Evolutionary conservation across 2,113 vertebrate species (phyloP).

Genomic region (Anguilla rostrata): DNA sequence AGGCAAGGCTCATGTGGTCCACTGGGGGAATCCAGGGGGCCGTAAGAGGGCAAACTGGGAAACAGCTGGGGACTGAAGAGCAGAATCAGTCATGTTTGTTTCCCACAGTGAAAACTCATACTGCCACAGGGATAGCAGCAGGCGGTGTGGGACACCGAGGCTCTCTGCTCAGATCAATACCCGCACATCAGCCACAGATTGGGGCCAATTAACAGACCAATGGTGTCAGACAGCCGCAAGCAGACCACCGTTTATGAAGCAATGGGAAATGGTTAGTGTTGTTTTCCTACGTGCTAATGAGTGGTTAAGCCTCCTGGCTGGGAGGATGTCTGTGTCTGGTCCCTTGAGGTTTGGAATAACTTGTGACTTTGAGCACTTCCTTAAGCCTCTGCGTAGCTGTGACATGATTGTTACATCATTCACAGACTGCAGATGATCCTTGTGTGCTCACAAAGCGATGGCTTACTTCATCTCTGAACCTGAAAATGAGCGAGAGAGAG

Average conservation of each 20-base stretch:
- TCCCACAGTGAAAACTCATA: neutral
- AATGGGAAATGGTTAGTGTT: neutral
- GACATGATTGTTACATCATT: neutral
- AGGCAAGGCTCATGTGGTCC: neutral
- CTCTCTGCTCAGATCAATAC: neutral
- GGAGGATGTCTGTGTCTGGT: neutral
- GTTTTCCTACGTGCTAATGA: neutral
- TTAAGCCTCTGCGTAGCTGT: neutral
- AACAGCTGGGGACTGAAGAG: neutral
- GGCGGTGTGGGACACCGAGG: neutral
- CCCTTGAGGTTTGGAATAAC: neutral
- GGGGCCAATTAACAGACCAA: slow-evolving; percentile 1
- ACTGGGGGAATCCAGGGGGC: neutral
- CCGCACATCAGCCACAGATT: neutral
- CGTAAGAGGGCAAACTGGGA: neutral
- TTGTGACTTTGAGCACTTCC: neutral
- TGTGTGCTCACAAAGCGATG: neutral
- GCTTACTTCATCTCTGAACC: neutral
- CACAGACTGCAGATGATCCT: neutral
- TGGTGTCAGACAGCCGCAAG: neutral
- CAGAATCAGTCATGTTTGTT: neutral
- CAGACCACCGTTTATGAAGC: neutral
- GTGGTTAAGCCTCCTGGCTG: neutral
- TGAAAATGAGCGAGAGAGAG: neutral
- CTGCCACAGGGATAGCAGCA: neutral